phyloP scores from a whole-genome alignment of 2,888 invertebrate genomes.

The Drosophila austrosaltans region DNA sequence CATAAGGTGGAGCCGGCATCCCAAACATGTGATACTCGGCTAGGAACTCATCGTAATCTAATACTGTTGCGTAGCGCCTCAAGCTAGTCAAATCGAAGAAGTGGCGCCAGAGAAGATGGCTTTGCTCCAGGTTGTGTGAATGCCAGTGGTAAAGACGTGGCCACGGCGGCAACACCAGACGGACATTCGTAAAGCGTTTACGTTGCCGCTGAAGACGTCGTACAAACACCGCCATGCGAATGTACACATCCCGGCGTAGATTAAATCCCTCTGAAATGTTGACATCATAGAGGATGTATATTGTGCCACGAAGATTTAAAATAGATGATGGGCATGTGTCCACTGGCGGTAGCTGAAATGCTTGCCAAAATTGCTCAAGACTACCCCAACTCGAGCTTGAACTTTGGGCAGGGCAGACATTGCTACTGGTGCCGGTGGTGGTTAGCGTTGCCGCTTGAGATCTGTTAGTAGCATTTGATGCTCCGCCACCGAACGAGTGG shows the following conservation, averaged over 20 bases:
- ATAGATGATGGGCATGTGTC: slow-evolving; percentile 55
- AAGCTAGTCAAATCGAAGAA: slow-evolving; percentile 95
- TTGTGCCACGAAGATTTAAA: slow-evolving; percentile 56
- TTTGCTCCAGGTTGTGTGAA: slow-evolving; percentile 85
- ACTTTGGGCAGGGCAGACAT: slow-evolving; percentile 4
- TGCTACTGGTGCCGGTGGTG: neutral
- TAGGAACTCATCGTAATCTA: slow-evolving; percentile 93
- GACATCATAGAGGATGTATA: slow-evolving; percentile 94
- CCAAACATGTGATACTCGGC: slow-evolving; percentile 84
- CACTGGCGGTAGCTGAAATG: slow-evolving; percentile 3
- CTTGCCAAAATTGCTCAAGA: slow-evolving; percentile 35
- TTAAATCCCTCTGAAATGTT: slow-evolving; percentile 99
- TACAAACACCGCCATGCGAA: slow-evolving; percentile 94
- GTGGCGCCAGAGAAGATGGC: slow-evolving; percentile 89
- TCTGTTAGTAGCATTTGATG: neutral
- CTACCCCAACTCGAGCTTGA: neutral
- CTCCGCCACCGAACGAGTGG: neutral
- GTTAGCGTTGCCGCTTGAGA: neutral
- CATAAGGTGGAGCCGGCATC: slow-evolving; percentile 54
- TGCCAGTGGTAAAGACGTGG: slow-evolving; percentile 95
- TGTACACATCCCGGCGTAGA: slow-evolving; percentile 96
- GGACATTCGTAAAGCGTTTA: slow-evolving; percentile 84
- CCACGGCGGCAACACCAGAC: slow-evolving; percentile 96
- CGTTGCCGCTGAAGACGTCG: slow-evolving; percentile 86
- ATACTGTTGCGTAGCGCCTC: slow-evolving; percentile 88